Conservation (phyloP, 2,113 vertebrate species). For the Catagonus wagneri region DNA sequence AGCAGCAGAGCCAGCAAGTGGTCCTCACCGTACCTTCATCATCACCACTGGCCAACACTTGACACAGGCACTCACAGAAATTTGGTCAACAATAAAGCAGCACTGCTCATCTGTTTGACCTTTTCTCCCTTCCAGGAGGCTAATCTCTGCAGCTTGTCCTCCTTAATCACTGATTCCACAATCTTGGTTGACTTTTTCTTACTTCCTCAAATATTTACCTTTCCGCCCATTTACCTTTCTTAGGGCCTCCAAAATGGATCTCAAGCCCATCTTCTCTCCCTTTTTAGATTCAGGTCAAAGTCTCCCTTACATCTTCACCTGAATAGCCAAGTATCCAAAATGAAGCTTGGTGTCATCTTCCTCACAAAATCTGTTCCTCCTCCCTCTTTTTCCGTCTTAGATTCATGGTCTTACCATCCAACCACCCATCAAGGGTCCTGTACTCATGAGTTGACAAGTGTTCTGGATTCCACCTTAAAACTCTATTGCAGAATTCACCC, state of each 20-base stretch:
- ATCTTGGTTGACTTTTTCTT: background rate
- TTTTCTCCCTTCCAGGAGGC: background rate
- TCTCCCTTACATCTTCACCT: background rate
- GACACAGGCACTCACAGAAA: background rate
- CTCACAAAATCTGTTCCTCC: background rate
- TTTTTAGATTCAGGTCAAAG: background rate
- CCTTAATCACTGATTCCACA: background rate
- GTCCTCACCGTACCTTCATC: background rate
- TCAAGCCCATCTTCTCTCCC: background rate
- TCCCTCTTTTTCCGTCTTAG: background rate
- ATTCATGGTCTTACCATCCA: background rate
- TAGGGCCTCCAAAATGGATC: background rate
- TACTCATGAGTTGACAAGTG: background rate
- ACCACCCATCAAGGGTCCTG: background rate
- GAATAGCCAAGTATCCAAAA: background rate
- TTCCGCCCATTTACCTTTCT: background rate
- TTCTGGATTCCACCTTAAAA: background rate
- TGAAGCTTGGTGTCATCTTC: background rate
- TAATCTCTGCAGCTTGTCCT: background rate
- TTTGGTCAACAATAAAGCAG: background rate
- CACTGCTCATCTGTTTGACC: background rate
- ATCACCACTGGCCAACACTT: background rate
- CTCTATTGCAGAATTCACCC: background rate
- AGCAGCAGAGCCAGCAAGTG: background rate
- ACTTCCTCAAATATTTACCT: background rate